Evolutionary conservation across 2,113 vertebrate species (phyloP).

Genomic region (Parus major): DNA sequence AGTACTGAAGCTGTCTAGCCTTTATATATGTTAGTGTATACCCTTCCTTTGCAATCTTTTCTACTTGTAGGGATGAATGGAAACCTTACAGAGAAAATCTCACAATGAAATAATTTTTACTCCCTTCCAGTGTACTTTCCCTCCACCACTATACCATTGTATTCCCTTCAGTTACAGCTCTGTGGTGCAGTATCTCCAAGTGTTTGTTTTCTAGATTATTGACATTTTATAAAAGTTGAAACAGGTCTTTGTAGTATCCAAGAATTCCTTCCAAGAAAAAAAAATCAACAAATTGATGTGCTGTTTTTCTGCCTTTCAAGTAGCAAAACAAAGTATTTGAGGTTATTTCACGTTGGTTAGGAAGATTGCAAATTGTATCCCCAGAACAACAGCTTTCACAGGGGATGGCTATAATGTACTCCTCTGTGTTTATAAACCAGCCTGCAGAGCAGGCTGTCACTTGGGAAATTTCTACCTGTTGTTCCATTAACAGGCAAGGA

Average conservation of each 20-base stretch:
- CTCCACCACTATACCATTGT: background rate
- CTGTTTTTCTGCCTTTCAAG: background rate
- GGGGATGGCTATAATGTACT: background rate
- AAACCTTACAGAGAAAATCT: background rate
- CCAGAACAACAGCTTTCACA: background rate
- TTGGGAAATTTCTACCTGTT: constrained; percentile 25
- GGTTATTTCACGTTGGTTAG: background rate
- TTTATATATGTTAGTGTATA: background rate
- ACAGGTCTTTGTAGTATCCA: background rate
- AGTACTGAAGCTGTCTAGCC: background rate
- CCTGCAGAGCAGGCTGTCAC: background rate
- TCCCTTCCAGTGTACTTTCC: background rate
- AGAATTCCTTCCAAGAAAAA: background rate
- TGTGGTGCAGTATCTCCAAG: accelerated
- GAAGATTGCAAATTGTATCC: background rate
- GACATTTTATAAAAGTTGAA: background rate
- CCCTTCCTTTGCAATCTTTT: background rate
- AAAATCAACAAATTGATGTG: background rate
- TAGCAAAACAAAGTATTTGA: background rate
- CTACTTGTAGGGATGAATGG: background rate
- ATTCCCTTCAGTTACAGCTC: background rate
- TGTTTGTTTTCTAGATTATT: background rate
- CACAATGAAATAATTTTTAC: background rate
- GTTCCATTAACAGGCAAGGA: background rate
- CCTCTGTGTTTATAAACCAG: background rate